Base-by-base conservation (phyloP, 2,888 invertebrate genomes). In the Noctua pronuba region DNA sequence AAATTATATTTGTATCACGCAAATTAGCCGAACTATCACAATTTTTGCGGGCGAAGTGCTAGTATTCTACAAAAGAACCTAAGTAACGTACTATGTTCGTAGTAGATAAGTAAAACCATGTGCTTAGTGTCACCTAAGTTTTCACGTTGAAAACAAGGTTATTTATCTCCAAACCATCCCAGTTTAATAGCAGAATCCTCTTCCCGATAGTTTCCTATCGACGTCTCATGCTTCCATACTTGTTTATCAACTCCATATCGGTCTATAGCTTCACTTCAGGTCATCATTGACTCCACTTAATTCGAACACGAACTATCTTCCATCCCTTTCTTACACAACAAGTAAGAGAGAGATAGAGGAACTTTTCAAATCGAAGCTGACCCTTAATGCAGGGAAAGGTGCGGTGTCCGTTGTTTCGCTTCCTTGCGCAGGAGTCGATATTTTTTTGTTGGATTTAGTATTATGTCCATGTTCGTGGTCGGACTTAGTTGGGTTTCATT, bases 371-470 rank as follows among this genome's bases (percentile, higher is more conserved):
- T 82, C 80, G 88, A 76, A 71, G 73, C 79, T 86, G 83, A 85
- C 88, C 88, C 86, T 84, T 88, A 67, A 28, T 58, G 66, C 81
- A 82, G 86, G 86, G 88, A 88, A 88, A 85, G 88, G 88, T 88
- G 88, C 86, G 88, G 88, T 86, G 88, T 85, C 85, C 83, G 86
- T 82, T 86, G 88, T 86, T 83, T 80, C 89, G 89, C 88, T 89
- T 88, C 88, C 88, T 77, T 89, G 89, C 87, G 89, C 88, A 86
- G 85, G 89, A 85, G 89, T 85, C 68, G 83, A 72, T 83, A 76
- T 84, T 86, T 88, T 84, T 88, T 84, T 77, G 80, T 86, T 85
- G 75, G 75, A 52, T 65, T 77, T 75, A 38, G 86, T 82, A 84
- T 88, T 88, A 81, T 86, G 77, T 77, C 28, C 79, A 72, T 60